These are phyloP conservation scores for Rhyacophila evoluta DNA, from an alignment of 2,888 invertebrate species.

Conservation along the genomic window DNA sequence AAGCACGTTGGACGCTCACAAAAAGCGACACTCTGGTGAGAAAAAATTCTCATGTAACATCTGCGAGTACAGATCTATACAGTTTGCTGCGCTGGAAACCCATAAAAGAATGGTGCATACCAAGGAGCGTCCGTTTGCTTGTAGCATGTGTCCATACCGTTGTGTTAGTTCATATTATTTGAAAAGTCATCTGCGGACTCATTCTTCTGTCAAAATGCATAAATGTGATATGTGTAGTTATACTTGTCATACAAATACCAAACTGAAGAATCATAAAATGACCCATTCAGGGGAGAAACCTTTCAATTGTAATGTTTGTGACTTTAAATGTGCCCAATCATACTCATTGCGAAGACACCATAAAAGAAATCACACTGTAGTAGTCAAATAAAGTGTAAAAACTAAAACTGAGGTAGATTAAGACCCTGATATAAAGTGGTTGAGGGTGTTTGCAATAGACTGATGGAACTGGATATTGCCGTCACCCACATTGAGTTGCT, in stretches of 20 bases:
- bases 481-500: too few relatives aligned
- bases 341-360: conserved; percentile 49
- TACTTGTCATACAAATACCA: conserved; percentile 47
- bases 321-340: conserved; percentile 46
- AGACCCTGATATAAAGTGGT: too few relatives aligned
- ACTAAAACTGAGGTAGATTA: too few relatives aligned
- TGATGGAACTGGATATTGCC: too few relatives aligned
- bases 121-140: conserved; percentile 50
- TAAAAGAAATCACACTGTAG: conserved; percentile 42
- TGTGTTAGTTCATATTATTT: conserved; percentile 42
- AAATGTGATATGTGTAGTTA: conserved; percentile 51
- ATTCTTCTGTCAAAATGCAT: conserved; percentile 42
- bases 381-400: conserved; percentile 25
- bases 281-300: conserved; percentile 53
- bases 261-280: conserved; percentile 46
- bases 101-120: conserved; percentile 51
- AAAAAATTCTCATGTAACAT: conserved; percentile 48
- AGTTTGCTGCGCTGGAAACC: conserved; percentile 41
- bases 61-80: conserved; percentile 50
- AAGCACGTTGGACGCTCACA: conserved; percentile 43
- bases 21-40: conserved; percentile 46
- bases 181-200: conserved; percentile 46
- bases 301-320: conserved; percentile 42
- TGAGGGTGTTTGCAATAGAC: too few relatives aligned
- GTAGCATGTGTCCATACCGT: conserved; percentile 48